Base-by-base conservation (phyloP, 2,888 invertebrate species). In the Pseudolycoriella hygida region DNA sequence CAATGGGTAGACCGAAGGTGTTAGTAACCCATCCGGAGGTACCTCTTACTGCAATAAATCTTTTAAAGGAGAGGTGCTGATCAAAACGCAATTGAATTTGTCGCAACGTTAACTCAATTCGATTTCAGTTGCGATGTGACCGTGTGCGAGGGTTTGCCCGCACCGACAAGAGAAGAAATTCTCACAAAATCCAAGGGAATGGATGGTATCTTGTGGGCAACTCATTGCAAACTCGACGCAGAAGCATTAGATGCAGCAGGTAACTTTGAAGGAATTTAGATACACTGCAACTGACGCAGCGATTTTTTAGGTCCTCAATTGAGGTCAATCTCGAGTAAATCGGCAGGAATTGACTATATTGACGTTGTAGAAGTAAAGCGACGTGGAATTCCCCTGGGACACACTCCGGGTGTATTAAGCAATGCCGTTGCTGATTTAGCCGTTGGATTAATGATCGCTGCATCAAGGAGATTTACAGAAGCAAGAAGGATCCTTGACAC, bases 291-390 rank as follows among this genome's bases (percentile, higher is more conserved):
- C 8, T 34, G 30, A 30, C 30, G 30, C 6, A 10, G 11, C 30
- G 11, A 10, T 30, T 30, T 10, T 34, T 14, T 14, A 34, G 34
- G 87, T 3, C 69, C 77, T 0, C 70, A 73, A 43, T 59, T 92
- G 44, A 84, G 82, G 64, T 76, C 79, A 0, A 70, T 93, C 3
- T 76, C 80, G 0, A 79, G 88, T 1, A 81, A 86, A 78, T 85
- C 90, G 0, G 88, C 88, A 1, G 93, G 93, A 10, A 73, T 77
- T 50, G 88, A 94, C 57, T 83, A 86, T 52, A 73, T 93, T 14
- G 85, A 90, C 57, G 53, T 83, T 1, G 62, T 66, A 0, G 86
- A 78, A 56, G 64, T 90, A 31, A 77, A 76, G 58, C 69, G 67
- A 46, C 71, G 80, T 38, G 76, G 77, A 3, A 77, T 94, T 42